These are phyloP conservation scores for Apotomis turbidana DNA, from an alignment of 2,888 invertebrate species.

Conservation along the genomic window DNA sequence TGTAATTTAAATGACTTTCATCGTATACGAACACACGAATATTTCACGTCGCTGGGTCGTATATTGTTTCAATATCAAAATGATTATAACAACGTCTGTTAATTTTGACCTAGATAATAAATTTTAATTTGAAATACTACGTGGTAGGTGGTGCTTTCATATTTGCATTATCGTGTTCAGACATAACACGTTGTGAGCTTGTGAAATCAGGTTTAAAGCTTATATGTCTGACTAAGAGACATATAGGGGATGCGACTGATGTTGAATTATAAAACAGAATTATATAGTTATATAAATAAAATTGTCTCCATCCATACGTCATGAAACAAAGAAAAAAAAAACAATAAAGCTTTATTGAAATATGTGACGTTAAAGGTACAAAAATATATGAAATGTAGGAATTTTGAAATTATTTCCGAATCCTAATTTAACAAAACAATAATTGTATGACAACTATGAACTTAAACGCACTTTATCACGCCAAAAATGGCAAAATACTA, in stretches of 20 bases:
- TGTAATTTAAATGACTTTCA: neutral
- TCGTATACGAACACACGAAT: neutral
- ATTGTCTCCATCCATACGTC: no score
- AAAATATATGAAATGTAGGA: no score
- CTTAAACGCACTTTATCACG: no score
- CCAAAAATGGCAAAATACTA: no score
- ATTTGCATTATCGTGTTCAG: neutral
- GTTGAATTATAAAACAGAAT: neutral
- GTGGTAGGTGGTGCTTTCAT: neutral
- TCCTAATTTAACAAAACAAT: no score
- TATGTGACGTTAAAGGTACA: no score
- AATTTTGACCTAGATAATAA: slow-evolving; percentile 15
- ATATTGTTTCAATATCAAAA: slow-evolving; percentile 19
- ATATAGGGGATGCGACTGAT: no score
- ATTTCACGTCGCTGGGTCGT: neutral
- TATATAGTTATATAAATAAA: no score
- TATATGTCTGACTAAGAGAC: neutral
- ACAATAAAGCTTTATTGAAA: no score
- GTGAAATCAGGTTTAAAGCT: neutral
- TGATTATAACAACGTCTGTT: neutral
- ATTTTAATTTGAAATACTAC: neutral
- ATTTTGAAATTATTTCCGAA: no score
- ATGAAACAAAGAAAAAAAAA: no score
- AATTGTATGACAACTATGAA: no score
- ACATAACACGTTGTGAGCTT: neutral